These are phyloP conservation scores for Darevskia mixta DNA, from an alignment of 2,797 vertebrate genomes.

Conservation along the genomic window DNA sequence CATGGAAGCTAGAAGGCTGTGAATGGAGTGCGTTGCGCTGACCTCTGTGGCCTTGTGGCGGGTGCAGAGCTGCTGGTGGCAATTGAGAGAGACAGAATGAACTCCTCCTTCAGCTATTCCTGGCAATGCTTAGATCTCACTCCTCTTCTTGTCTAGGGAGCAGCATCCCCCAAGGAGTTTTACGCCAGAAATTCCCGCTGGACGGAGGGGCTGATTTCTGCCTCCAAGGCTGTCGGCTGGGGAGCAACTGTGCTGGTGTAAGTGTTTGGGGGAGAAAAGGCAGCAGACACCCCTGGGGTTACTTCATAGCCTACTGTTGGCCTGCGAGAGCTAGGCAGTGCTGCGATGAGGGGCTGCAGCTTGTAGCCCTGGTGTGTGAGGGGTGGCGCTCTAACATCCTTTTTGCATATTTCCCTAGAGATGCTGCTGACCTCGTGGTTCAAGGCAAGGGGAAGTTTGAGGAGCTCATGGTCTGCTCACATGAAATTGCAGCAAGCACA, in stretches of 20 bases:
- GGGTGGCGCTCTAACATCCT: background rate
- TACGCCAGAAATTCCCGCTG: conserved; percentile 98
- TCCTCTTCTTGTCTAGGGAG: conserved; percentile 81
- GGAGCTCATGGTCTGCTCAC: conserved; percentile 97
- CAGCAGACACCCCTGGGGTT: background rate
- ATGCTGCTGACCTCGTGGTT: conserved; percentile 94
- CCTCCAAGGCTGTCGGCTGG: conserved; percentile 97
- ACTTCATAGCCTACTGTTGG: too few relatives aligned
- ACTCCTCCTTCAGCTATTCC: background rate
- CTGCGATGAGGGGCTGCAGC: background rate
- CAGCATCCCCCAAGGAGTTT: conserved; percentile 94
- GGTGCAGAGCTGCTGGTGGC: background rate
- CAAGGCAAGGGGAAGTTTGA: conserved; percentile 96
- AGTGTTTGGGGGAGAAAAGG: conserved; percentile 44
- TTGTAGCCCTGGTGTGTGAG: background rate
- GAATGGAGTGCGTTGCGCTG: too few relatives aligned
- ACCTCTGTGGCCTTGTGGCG: background rate
- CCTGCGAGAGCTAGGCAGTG: too few relatives aligned
- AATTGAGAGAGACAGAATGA: too few relatives aligned
- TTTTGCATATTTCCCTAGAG: conserved; percentile 74
- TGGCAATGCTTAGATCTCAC: background rate
- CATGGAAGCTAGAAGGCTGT: too few relatives aligned
- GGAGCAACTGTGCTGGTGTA: conserved; percentile 98
- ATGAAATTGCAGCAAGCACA: conserved; percentile 95
- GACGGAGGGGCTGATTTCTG: conserved; percentile 98